phyloP scores from a whole-genome alignment of 2,113 vertebrate species.

The Lutjanus erythropterus region DNA sequence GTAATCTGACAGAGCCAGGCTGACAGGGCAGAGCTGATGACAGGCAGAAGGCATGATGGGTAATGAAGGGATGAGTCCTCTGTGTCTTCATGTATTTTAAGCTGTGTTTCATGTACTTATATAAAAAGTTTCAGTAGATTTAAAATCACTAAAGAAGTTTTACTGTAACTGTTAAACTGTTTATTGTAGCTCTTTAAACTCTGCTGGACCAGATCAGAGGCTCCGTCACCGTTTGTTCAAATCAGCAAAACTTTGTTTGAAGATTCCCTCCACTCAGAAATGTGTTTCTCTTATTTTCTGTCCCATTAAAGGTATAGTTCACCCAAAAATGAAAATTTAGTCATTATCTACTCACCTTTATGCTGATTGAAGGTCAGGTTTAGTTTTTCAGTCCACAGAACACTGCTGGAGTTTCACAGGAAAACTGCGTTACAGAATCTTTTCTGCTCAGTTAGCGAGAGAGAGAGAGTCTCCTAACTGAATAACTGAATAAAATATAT shows the following conservation, averaged over 20 bases:
- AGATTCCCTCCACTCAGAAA: too few relatives aligned
- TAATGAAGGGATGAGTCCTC: not conserved
- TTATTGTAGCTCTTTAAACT: not conserved
- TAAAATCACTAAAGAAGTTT: not conserved
- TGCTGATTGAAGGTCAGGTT: too few relatives aligned
- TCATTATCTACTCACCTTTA: too few relatives aligned
- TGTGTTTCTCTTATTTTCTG: too few relatives aligned
- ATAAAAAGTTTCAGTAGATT: not conserved
- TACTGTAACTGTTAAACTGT: not conserved
- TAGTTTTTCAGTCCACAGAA: too few relatives aligned
- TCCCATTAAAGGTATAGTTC: too few relatives aligned
- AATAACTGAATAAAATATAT: too few relatives aligned
- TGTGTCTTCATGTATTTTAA: not conserved
- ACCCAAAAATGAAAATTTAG: too few relatives aligned
- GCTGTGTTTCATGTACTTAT: not conserved
- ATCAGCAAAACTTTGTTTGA: not conserved
- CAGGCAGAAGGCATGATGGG: slow-evolving; percentile 30
- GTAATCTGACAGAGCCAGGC: slow-evolving; percentile 34
- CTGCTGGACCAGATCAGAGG: not conserved
- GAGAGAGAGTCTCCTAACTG: too few relatives aligned
- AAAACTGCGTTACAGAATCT: too few relatives aligned
- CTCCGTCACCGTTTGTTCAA: not conserved
- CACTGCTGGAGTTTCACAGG: too few relatives aligned
- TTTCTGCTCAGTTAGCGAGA: too few relatives aligned
- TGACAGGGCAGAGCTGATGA: not conserved